Conservation (phyloP, 1,140 invertebrate species). For the Drosophila takahashii region DNA sequence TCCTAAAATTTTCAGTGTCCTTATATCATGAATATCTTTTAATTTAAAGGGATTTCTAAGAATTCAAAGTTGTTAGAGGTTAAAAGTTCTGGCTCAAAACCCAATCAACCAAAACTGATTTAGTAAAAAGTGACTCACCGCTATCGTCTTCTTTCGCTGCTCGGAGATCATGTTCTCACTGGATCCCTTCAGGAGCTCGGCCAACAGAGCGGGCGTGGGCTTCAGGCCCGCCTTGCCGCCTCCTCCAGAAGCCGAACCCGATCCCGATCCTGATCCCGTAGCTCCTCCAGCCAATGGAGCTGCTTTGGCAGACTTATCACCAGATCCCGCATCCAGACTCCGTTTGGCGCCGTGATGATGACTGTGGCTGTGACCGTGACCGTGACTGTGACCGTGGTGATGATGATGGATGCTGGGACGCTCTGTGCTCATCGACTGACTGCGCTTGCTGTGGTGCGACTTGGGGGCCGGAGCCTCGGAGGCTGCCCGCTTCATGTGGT, state of each 20-base stretch:
- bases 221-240: slow-evolving; percentile 82
- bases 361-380: slow-evolving; percentile 48
- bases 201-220: slow-evolving; percentile 89
- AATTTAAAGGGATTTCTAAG: too few species aligned
- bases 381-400: slow-evolving; percentile 50
- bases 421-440: slow-evolving; percentile 70
- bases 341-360: slow-evolving; percentile 58
- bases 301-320: slow-evolving; percentile 48
- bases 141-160: slow-evolving; percentile 77
- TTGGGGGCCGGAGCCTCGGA: slow-evolving; percentile 72
- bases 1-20: too few species aligned
- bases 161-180: slow-evolving; percentile 89
- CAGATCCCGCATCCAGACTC: slow-evolving; percentile 52
- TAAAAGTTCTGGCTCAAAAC: too few species aligned
- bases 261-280: neutral
- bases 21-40: too few species aligned
- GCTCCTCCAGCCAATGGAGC: neutral
- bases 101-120: neutral
- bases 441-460: slow-evolving; percentile 71
- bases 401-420: slow-evolving; percentile 46
- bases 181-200: slow-evolving; percentile 90
- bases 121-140: slow-evolving; percentile 60
- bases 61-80: too few species aligned
- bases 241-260: slow-evolving; percentile 4
- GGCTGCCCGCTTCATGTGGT: slow-evolving; percentile 77